Percentiles rank a stretch among this genome's conserved stretches.
These are phyloP conservation scores for Acanthurus lineatus DNA, from an alignment of 2,797 vertebrate species.

Conservation along the genomic window DNA sequence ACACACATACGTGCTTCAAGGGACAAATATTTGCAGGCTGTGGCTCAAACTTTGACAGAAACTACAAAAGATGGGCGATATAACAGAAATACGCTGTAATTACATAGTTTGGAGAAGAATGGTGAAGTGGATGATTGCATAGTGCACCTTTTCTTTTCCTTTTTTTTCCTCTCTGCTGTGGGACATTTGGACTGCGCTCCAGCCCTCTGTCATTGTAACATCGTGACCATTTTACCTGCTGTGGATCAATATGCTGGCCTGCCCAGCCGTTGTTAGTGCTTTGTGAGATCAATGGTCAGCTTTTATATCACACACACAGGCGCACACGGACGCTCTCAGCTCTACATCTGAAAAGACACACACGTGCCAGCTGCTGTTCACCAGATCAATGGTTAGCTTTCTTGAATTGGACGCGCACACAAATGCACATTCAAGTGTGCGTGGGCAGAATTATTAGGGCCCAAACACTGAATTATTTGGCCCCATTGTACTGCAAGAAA, in stretches of 20 bases:
- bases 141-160: not conserved
- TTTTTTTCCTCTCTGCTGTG: constrained; percentile 4
- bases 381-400: constrained; percentile 58
- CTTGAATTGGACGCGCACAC: constrained; percentile 35
- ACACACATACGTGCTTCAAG: not conserved
- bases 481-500: no score
- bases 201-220: constrained; percentile 37
- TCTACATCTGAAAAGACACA: constrained; percentile 37
- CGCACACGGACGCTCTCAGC: not conserved
- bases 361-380: constrained; percentile 37
- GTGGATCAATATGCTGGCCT: constrained; percentile 62
- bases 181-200: constrained; percentile 21
- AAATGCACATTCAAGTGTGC: constrained; percentile 22
- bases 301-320: constrained; percentile 50
- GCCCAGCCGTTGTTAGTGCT: constrained; percentile 38
- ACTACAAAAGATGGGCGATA: not conserved
- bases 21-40: constrained; percentile 20
- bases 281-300: constrained; percentile 63
- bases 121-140: constrained; percentile 26
- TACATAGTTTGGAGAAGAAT: constrained; percentile 6
- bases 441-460: constrained; percentile 53
- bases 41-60: constrained; percentile 29
- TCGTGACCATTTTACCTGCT: constrained; percentile 64
- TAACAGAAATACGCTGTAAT: constrained; percentile 3
- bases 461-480: no score